These are phyloP conservation scores for Drosophila parvula DNA, from an alignment of 1,140 invertebrate genomes.

Conservation along the genomic window DNA sequence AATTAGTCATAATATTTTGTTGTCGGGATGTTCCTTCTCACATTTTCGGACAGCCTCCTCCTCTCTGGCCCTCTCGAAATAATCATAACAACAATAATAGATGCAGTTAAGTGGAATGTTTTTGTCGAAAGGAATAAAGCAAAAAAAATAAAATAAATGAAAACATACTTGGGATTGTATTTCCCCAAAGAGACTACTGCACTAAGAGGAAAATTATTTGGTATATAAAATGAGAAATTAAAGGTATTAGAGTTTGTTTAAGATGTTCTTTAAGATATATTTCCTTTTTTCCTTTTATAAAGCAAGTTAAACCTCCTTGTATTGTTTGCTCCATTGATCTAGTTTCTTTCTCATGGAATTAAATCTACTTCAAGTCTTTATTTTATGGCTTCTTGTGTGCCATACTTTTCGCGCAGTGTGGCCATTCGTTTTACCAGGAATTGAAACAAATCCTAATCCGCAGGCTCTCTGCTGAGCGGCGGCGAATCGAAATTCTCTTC, in stretches of 20 bases:
- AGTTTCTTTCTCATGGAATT: too few relatives aligned
- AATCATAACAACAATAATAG: constrained; percentile 47
- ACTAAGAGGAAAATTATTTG: neutral
- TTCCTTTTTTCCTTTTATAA: too few relatives aligned
- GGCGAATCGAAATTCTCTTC: constrained; percentile 4
- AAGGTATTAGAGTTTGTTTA: too few relatives aligned
- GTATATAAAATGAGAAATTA: too few relatives aligned
- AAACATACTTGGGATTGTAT: constrained; percentile 13
- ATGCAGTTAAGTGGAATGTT: constrained; percentile 51
- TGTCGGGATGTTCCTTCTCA: constrained; percentile 50
- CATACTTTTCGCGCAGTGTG: neutral
- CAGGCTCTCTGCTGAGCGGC: neutral
- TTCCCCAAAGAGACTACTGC: constrained; percentile 9
- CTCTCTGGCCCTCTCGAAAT: neutral
- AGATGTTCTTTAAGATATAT: too few relatives aligned
- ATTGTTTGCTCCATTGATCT: too few relatives aligned
- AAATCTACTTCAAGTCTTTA: too few relatives aligned
- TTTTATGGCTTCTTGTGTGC: too few relatives aligned
- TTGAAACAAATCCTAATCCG: constrained; percentile 26
- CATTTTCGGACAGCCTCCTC: constrained; percentile 29
- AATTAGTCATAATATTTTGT: constrained; percentile 56
- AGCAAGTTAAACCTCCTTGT: too few relatives aligned
- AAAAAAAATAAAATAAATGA: neutral
- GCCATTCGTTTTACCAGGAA: constrained; percentile 7
- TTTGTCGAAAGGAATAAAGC: neutral